Evolutionary conservation across 2,888 invertebrate species (phyloP).

Genomic region (Lampropteryx suffumata): DNA sequence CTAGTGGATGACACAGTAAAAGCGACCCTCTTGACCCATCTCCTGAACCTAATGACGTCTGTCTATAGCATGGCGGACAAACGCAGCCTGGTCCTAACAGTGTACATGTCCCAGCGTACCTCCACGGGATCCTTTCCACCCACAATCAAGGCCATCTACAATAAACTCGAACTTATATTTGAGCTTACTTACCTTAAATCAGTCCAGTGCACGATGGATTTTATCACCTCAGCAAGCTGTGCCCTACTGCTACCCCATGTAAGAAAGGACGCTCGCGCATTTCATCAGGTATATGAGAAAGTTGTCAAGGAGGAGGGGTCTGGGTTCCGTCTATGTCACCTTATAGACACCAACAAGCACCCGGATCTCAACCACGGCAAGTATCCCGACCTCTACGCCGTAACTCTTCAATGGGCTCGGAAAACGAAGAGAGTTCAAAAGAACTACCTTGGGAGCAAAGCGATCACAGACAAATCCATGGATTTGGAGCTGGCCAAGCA

Average conservation of each 20-base stretch:
- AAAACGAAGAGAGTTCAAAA: background rate
- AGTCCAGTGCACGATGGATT: background rate
- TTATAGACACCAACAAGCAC: background rate
- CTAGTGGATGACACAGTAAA: background rate
- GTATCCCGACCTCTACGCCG: background rate
- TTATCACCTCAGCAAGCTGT: background rate
- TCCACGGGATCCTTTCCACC: background rate
- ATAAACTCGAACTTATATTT: background rate
- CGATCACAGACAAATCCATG: background rate
- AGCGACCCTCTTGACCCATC: background rate
- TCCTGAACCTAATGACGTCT: background rate
- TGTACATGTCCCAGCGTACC: background rate
- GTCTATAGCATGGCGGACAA: background rate
- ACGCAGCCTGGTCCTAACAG: background rate
- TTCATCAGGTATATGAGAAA: too few relatives aligned
- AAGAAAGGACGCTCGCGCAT: background rate
- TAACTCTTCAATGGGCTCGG: background rate
- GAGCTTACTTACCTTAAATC: background rate
- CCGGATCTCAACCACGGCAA: background rate
- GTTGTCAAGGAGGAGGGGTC: background rate
- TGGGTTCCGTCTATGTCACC: background rate
- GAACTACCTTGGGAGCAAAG: background rate
- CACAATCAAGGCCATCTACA: background rate
- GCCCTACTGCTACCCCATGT: background rate
- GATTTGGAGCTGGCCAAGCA: background rate